Evolutionary conservation across 23 tunicate species (phyloP).

Genomic region (Styela plicata): DNA sequence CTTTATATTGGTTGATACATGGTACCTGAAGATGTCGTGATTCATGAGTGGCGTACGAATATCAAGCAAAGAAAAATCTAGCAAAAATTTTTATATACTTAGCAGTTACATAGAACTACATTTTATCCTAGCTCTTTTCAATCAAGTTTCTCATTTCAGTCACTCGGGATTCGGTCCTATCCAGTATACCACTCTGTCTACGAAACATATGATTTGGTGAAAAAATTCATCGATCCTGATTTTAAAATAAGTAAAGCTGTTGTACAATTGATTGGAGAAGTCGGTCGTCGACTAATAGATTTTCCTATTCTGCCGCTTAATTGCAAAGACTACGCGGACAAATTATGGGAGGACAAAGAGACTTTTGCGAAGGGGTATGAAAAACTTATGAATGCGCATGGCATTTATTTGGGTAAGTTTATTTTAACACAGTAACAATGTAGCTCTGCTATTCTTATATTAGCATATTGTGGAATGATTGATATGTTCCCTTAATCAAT

Average conservation of each 20-base stretch:
- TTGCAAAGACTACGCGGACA: constrained; percentile 6
- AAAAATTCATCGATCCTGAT: constrained; percentile 32
- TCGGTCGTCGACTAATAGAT: constrained; percentile 32
- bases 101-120: no score
- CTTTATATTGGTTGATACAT: no score
- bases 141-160: constrained; percentile 14
- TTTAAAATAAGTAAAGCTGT: constrained; percentile 17
- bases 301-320: constrained; percentile 31
- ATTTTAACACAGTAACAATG: not conserved
- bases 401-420: constrained; percentile 38
- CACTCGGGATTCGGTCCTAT: constrained; percentile 4
- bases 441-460: no score
- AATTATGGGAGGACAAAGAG: constrained; percentile 9
- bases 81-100: no score
- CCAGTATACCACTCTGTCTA: constrained; percentile 35
- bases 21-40: no score
- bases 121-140: no score
- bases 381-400: constrained; percentile 24
- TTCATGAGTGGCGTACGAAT: no score
- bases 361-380: constrained; percentile 6
- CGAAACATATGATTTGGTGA: constrained; percentile 23
- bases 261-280: constrained; percentile 27
- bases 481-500: not conserved
- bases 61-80: no score
- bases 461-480: not conserved